A percentile compares a stretch with the other conserved stretches of the same genome.
These are phyloP conservation scores for Hypanus sabinus DNA, from an alignment of 2,113 vertebrate species.

Conservation along the genomic window DNA sequence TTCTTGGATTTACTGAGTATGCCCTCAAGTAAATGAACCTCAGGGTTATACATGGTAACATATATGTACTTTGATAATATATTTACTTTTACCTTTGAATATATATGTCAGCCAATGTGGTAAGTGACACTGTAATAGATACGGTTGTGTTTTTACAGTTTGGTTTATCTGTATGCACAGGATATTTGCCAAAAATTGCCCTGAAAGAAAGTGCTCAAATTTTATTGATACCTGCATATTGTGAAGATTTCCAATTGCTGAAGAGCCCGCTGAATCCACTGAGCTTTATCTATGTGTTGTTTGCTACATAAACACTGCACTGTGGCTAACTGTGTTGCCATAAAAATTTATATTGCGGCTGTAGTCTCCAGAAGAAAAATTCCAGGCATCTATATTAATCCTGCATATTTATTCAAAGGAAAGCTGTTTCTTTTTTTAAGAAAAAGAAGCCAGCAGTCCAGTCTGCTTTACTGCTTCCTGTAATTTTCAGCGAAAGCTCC, in stretches of 20 bases:
- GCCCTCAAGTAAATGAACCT: no score
- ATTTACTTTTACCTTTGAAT: no score
- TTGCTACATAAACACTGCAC: background rate
- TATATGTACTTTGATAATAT: no score
- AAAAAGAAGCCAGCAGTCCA: conserved; percentile 1
- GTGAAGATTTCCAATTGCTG: background rate
- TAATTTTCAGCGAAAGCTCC: background rate
- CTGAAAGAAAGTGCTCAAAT: background rate
- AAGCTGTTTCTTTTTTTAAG: background rate
- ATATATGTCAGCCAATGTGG: background rate
- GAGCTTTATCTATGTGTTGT: conserved; percentile 3
- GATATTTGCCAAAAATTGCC: background rate
- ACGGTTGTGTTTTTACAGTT: conserved; percentile 24
- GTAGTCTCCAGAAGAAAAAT: conserved; percentile 11
- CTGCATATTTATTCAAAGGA: background rate
- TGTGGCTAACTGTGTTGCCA: background rate
- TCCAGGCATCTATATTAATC: conserved; percentile 23
- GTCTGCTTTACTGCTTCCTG: conserved; percentile 7
- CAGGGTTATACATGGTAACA: no score
- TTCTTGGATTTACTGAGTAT: no score
- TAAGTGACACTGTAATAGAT: conserved; percentile 12
- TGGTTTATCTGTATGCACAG: conserved; percentile 18
- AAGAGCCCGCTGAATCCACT: background rate
- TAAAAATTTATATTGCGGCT: conserved; percentile 26
- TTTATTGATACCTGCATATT: conserved; percentile 9